Base-by-base conservation (phyloP, 2,113 vertebrate genomes). In the Scytalopus superciliaris region DNA sequence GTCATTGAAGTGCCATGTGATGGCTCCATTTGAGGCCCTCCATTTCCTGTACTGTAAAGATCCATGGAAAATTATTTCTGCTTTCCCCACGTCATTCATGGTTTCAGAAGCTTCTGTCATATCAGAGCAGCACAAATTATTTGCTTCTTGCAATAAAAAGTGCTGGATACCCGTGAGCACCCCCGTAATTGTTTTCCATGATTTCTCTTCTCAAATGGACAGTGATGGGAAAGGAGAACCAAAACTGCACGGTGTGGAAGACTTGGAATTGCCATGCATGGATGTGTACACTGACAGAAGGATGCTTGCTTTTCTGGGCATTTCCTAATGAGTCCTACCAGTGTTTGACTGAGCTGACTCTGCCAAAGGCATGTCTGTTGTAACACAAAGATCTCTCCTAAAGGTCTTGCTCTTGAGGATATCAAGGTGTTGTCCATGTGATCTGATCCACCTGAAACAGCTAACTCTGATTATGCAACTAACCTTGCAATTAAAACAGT, bases 131-230 rank as follows among this genome's bases (percentile, higher is more conserved):
- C 64, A 47, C 16, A 33, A 42, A 45, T 70, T 33, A 73, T 27
- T 60, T 77, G 14, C 24, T 74, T 60, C n/a, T 90, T 83, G 35
- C 24, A n/a, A 3, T 90, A 52, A 30, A 22, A 91, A 30, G 10
- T 60, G 7, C 37, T 86, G 39, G 22, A 23, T 73, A 49, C 11
- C 28, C 73, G 0, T 35, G 24, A 63, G 42, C 25, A 40, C 13
- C 6, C 14, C n/a, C 37, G 70, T 77, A 6, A 39, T 62, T 81
- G 5, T 59, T 77, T 62, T 42, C 63, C 18, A 14, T 62, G 23
- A 57, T 77, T 91, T 89, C n/a, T 64, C 19, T 84, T 86, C 74
- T 82, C 63, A 40, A 80, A n/a, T 73, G 63, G n/a, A n/a, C 35
- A 63, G 21, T 69, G 50, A 49, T n/a, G 66, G 50, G 60, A 56